A percentile compares a stretch with the other conserved stretches of the same genome.
These are phyloP conservation scores for Indri indri DNA, from an alignment of 2,113 vertebrate genomes.

Conservation along the genomic window DNA sequence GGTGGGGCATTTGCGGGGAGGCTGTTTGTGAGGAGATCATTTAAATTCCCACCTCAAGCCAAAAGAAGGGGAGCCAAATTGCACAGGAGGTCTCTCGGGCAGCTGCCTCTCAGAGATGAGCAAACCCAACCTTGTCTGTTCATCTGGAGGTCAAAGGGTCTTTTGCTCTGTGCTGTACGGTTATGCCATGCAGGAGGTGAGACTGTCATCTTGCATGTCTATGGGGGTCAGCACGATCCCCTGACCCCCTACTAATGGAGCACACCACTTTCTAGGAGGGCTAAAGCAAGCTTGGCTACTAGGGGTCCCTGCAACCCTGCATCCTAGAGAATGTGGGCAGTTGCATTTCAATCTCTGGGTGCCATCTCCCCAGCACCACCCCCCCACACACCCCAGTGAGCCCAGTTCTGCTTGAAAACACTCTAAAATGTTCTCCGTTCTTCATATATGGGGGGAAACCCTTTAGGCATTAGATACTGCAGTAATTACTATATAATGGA, in stretches of 20 bases:
- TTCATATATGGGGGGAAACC: constrained; percentile 40
- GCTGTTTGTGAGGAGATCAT: neutral
- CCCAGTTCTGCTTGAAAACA: constrained; percentile 65
- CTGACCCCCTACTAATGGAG: neutral
- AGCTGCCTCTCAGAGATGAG: constrained; percentile 5
- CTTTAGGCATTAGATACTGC: constrained; percentile 75
- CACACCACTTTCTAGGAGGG: neutral
- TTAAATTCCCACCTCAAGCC: neutral
- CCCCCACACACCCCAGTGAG: neutral
- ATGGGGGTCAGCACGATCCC: neutral
- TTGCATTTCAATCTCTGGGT: neutral
- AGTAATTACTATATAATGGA: constrained; percentile 81
- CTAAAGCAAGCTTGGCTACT: neutral
- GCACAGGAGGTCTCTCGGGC: neutral
- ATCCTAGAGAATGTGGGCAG: neutral
- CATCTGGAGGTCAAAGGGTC: neutral
- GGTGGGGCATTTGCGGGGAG: neutral
- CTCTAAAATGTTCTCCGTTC: constrained; percentile 67
- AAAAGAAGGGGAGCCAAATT: neutral
- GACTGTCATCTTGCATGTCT: neutral
- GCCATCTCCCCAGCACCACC: neutral
- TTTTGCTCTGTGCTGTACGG: neutral
- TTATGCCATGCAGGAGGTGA: neutral
- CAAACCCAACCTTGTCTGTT: neutral
- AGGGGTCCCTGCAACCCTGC: neutral